Conservation (phyloP, 2,113 vertebrate species). For the Oreochromis spilurus region DNA sequence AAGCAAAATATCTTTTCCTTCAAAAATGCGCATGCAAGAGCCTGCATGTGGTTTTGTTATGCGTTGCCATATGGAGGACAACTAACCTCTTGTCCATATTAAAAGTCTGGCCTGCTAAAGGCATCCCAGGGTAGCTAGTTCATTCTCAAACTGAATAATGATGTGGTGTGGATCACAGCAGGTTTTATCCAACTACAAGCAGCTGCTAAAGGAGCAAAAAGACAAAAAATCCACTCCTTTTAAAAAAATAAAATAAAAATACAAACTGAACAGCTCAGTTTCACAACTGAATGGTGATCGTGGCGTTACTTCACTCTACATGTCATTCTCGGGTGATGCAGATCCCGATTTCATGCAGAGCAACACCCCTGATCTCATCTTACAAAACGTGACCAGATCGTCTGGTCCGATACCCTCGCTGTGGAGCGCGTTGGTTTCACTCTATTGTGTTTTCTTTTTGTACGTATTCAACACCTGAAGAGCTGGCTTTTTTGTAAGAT, state of each 20-base stretch:
- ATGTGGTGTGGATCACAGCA: slow-evolving; percentile 6
- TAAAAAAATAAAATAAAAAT: neutral
- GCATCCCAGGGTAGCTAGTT: neutral
- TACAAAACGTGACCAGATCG: neutral
- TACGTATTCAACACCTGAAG: neutral
- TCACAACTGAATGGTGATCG: neutral
- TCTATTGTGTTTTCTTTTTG: slow-evolving; percentile 6
- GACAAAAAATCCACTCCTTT: neutral
- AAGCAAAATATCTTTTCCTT: neutral
- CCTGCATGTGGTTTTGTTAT: slow-evolving; percentile 17
- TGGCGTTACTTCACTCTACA: neutral
- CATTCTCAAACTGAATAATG: slow-evolving; percentile 12
- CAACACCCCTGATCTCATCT: slow-evolving; percentile 13
- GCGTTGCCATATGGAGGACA: slow-evolving; percentile 29
- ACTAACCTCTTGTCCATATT: slow-evolving; percentile 42
- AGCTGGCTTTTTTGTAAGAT: neutral
- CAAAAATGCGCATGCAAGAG: neutral
- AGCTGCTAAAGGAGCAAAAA: neutral
- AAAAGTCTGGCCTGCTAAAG: slow-evolving; percentile 13
- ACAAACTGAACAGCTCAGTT: neutral
- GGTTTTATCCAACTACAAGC: neutral
- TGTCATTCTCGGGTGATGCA: neutral
- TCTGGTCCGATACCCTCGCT: neutral
- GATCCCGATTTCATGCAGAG: neutral
- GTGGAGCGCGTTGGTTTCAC: slow-evolving; percentile 6